phyloP scores from a whole-genome alignment of 64 coral and sea anemone species.

The Cladopsammia gracilis region DNA sequence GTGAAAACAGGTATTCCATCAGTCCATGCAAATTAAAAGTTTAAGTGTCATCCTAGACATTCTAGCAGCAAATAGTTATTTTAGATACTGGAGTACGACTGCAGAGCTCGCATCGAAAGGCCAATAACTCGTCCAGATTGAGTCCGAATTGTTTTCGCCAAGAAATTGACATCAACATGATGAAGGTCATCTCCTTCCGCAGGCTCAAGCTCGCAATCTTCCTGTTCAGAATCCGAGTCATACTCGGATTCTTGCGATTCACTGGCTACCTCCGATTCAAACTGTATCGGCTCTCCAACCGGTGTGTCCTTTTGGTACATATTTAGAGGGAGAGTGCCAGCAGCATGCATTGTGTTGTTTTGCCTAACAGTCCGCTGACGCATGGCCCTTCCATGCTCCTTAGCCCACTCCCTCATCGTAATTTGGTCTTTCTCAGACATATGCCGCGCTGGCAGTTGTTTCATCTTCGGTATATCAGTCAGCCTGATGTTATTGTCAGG shows the following conservation, averaged over 20 bases:
- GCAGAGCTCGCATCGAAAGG: constrained; percentile 45
- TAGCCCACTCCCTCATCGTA: constrained; percentile 64
- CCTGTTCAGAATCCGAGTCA: constrained; percentile 39
- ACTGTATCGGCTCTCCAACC: background rate
- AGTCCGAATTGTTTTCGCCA: constrained; percentile 47
- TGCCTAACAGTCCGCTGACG: constrained; percentile 62
- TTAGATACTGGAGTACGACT: too few species aligned
- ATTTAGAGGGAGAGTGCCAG: constrained; percentile 69
- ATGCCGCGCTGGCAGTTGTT: constrained; percentile 11
- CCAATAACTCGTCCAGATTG: constrained; percentile 36
- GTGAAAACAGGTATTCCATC: too few species aligned
- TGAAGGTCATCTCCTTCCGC: constrained; percentile 20
- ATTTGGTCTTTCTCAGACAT: constrained; percentile 48
- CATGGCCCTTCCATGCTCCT: constrained; percentile 71
- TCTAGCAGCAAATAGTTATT: too few species aligned
- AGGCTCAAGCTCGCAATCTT: background rate
- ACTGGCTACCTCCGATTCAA: background rate
- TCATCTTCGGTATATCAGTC: constrained; percentile 70
- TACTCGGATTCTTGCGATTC: too few species aligned
- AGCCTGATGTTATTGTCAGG: constrained; percentile 66
- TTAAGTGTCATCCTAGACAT: too few species aligned
- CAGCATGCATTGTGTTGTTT: constrained; percentile 60
- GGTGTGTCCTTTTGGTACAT: constrained; percentile 49
- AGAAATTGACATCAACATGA: background rate
- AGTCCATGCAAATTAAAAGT: too few species aligned